phyloP scores from a whole-genome alignment of 1,140 invertebrate species.

The Macrotrachela quadricornifera region DNA sequence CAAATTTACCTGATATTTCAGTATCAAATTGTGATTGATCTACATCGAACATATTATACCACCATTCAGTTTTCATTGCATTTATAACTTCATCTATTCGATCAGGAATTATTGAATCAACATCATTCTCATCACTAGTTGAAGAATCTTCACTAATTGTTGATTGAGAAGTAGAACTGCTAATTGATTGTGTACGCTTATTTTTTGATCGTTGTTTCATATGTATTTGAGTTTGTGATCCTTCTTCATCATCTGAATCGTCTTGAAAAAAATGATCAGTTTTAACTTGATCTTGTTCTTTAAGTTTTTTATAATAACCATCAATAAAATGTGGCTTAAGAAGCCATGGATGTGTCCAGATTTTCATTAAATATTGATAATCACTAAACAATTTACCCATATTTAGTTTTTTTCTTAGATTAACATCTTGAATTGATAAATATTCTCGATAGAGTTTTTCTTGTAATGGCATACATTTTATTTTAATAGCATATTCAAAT shows the following conservation, averaged over 20 bases:
- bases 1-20: constrained; percentile 54
- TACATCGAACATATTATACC: no score
- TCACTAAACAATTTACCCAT: constrained; percentile 49
- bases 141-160: no score
- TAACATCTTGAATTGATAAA: no score
- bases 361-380: constrained; percentile 58
- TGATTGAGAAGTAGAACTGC: no score
- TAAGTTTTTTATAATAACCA: no score
- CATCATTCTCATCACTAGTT: no score
- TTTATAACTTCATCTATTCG: no score
- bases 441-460: constrained; percentile 49
- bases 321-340: no score
- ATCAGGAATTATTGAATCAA: no score
- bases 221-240: background rate
- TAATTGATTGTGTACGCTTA: background rate
- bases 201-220: background rate
- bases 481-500: constrained; percentile 74
- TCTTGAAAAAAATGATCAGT: no score
- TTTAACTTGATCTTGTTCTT: constrained; percentile 16
- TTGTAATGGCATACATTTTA: constrained; percentile 59
- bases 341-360: constrained; percentile 97
- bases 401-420: constrained; percentile 14
- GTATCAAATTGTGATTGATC: constrained; percentile 36
- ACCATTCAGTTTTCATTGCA: no score
- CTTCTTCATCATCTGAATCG: background rate